Conservation (phyloP, 2,888 invertebrate species). For the Leptopilina syphax region DNA sequence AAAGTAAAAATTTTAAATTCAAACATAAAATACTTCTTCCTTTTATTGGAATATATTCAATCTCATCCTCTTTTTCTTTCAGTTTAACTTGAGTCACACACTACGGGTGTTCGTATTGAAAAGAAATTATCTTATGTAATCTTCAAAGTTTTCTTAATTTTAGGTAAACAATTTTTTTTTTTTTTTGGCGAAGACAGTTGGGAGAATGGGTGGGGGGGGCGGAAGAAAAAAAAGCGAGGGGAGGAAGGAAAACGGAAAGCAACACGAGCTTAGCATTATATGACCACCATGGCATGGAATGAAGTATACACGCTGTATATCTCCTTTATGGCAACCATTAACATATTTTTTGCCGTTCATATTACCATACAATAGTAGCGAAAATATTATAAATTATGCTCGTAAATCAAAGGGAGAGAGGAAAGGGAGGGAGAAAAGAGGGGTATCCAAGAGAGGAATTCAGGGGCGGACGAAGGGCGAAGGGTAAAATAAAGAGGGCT, state of each 20-base stretch:
- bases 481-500: constrained; percentile 41
- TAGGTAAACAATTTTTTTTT: background rate
- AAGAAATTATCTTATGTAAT: background rate
- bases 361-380: constrained; percentile 76
- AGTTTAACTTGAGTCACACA: background rate
- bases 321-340: constrained; percentile 76
- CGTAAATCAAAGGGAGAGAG: constrained; percentile 72
- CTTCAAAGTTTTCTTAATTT: background rate
- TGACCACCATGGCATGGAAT: constrained; percentile 71
- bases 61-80: background rate
- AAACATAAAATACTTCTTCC: no score
- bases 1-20: no score
- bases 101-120: constrained; percentile 19
- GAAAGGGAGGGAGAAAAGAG: constrained; percentile 28
- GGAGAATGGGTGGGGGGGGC: constrained; percentile 29
- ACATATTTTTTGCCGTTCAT: constrained; percentile 75
- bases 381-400: constrained; percentile 76
- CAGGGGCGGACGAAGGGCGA: constrained; percentile 43
- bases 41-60: no score
- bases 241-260: constrained; percentile 31
- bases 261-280: constrained; percentile 56
- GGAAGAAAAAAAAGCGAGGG: background rate
- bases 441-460: background rate
- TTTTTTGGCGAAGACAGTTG: constrained; percentile 25
- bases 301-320: constrained; percentile 73